phyloP scores from a whole-genome alignment of 2,888 invertebrate species.

The Ellobium chinense region DNA sequence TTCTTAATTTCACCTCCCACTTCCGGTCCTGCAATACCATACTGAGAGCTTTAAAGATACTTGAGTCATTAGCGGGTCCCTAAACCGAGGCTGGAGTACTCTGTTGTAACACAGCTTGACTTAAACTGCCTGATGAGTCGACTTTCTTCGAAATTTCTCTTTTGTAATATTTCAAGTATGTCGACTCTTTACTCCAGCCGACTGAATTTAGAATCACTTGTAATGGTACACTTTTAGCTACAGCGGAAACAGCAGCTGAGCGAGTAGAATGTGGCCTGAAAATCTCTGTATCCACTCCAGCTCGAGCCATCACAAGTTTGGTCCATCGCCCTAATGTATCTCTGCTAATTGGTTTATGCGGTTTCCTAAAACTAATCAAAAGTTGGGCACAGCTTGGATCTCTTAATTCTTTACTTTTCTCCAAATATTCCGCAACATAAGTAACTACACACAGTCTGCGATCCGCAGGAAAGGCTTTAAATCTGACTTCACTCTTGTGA shows the following conservation, averaged over 20 bases:
- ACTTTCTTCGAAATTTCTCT: no score
- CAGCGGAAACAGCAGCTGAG: background rate
- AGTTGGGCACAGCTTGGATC: background rate
- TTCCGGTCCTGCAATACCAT: no score
- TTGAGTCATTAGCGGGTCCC: no score
- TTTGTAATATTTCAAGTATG: background rate
- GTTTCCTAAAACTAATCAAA: background rate
- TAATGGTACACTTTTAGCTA: background rate
- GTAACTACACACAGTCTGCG: background rate
- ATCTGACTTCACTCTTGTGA: no score
- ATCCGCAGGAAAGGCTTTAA: background rate
- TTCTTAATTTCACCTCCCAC: no score
- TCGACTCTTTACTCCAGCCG: background rate
- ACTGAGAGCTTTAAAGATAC: no score
- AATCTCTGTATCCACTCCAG: background rate
- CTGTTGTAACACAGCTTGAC: no score
- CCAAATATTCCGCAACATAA: background rate
- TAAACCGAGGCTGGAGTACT: no score
- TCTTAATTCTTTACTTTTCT: background rate
- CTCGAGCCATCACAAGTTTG: background rate
- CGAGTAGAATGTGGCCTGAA: background rate
- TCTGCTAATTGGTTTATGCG: background rate
- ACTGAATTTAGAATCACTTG: background rate
- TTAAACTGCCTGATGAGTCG: no score
- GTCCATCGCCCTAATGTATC: background rate